Percentiles rank a stretch among this genome's conserved stretches.
These are phyloP conservation scores for Delichon dasypus DNA, from an alignment of 2,797 vertebrate genomes.

Conservation along the genomic window DNA sequence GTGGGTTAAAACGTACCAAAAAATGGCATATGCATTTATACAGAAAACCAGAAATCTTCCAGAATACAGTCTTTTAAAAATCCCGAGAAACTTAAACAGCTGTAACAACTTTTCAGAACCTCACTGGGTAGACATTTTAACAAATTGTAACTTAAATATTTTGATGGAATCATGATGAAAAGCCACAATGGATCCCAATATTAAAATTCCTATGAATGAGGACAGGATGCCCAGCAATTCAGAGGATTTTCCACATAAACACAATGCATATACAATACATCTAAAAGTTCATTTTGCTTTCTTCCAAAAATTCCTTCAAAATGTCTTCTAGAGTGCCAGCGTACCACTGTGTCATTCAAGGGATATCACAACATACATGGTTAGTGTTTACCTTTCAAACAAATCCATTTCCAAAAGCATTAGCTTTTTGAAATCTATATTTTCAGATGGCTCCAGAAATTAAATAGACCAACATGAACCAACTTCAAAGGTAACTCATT, in stretches of 20 bases:
- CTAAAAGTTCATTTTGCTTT: not conserved
- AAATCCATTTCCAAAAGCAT: not conserved
- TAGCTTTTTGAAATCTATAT: not conserved
- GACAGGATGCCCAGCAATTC: not conserved
- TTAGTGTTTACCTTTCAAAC: not conserved
- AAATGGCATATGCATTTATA: not conserved
- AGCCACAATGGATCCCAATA: not conserved
- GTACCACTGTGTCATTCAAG: not conserved
- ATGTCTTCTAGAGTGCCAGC: not conserved
- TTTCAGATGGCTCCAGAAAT: not conserved
- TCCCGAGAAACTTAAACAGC: not conserved
- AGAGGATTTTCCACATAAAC: not conserved
- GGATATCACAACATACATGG: fast-evolving
- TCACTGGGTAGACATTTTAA: not conserved
- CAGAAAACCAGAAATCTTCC: not conserved
- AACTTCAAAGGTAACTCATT: not conserved
- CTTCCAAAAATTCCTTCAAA: not conserved
- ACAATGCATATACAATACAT: not conserved
- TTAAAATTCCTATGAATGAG: not conserved
- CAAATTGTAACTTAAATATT: not conserved
- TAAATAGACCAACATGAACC: not conserved
- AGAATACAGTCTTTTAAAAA: not conserved
- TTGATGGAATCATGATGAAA: not conserved
- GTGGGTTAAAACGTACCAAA: not conserved
- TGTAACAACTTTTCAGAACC: not conserved